Base-by-base conservation (phyloP, 2,888 invertebrate species). In the Volucella inflata region DNA sequence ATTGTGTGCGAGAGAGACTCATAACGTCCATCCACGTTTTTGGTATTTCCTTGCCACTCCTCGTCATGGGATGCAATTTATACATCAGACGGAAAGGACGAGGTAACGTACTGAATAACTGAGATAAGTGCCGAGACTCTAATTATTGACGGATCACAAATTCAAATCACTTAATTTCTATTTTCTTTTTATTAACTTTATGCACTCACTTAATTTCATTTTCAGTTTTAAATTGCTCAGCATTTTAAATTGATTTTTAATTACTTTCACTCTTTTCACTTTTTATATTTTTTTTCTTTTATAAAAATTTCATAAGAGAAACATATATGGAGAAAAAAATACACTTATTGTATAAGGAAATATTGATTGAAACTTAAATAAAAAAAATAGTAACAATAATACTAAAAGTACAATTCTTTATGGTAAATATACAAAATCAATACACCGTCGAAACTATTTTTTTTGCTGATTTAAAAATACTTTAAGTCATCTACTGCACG, bases 11-110 rank as follows among this genome's bases (percentile, higher is more conserved):
- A 76, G 67, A 74, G 80, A 85, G 85, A 85, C 81, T 76, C 85
- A 85, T 81, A 81, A 76, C 81, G 80, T 80, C 80, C 81, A 85
- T 85, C 85, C 85, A 81, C 71, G 71, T 80, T 76, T 74, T 74
- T 67, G 74, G 14, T 55, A 62, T 51, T 51, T 64, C 72, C 71
- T 84, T 74, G 83, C 75, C 78, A 74, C 65, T 84, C 80, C 72
- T 85, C 76, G 81, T 80, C 85, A 71, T 81, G 71, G 76, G 62
- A 85, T 76, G 75, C 72, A 68, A 84, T 80, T 60, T 57, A 76
- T 53, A 76, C 57, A 75, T 76, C 85, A 57, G 60, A 71, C 67
- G 62, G 12, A 65, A 60, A 71, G 65, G 81, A 85, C 85, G 85
- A 85, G 48, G 62, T 72, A 62, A 44, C 64, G 30, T 30, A 30